Base-by-base conservation (phyloP, 2,797 vertebrate species). In the Oreochromis mossambicus region DNA sequence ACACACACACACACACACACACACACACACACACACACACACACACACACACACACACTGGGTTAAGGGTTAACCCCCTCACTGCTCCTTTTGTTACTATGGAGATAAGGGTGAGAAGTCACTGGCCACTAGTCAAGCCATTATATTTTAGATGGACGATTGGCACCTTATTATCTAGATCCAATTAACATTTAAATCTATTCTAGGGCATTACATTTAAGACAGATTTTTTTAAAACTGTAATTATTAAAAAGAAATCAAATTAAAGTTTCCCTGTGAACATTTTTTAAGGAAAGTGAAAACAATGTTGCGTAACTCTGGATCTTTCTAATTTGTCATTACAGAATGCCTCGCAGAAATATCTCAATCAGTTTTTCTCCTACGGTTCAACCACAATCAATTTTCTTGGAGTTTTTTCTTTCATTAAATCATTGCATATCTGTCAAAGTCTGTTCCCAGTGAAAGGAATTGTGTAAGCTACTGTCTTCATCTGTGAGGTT, bases 31-130 rank as follows among this genome's bases (percentile, higher is more conserved):
- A 5, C 15, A 32, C 56, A 58, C 9, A 11, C 19, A 12, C 3
- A 55, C 54, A 8, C 80, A 70, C 51, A 89, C 75, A 81, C 51
- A 80, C 79, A 89, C 87, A 92, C 82, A 63, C 75, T 78, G 89
- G 94, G 94, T 94, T 84, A 93, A 86, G 91, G 95, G 95, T 95
- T 92, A 95, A 94, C 90, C 91, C 89, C 93, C 92, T 90, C 85
- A 70, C 56, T 58, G 55, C 63, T 83, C n/a, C 85, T 80, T 91
- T 95, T 95, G 95, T 96, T 89, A 83, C 88, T 93, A 95, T 96
- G 94, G 93, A 93, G 92, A 96, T 95, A 80, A 88, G 91, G 93
- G 92, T 92, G 76, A 92, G 78, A 94, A 94, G 92, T 94, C 90
- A 92, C 61, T 80, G 82, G 87, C 76, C 85, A 83, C 50, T 77